Percentiles rank a stretch among this genome's conserved stretches.
Evolutionary conservation across 2,888 invertebrate genomes (phyloP).

Genomic region (Lymantria monacha): DNA sequence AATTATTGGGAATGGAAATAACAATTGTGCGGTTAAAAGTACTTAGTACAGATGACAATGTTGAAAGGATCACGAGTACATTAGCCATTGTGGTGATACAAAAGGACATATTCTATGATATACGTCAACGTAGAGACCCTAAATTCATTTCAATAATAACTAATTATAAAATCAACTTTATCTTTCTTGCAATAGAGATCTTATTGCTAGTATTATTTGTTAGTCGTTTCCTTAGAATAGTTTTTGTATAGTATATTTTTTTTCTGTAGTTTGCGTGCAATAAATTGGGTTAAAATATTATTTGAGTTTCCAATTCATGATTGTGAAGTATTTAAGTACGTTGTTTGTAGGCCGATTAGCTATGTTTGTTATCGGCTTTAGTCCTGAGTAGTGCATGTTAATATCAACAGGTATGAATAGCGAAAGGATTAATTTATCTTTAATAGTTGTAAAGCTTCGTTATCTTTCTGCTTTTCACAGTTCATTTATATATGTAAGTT

Average conservation of each 20-base stretch:
- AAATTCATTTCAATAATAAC: constrained; percentile 1
- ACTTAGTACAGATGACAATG: constrained; percentile 77
- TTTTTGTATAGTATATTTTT: constrained; percentile 35
- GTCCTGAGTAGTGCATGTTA: constrained; percentile 27
- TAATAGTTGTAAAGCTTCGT: neutral
- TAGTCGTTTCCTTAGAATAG: constrained; percentile 19
- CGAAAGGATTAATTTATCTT: neutral
- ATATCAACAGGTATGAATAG: constrained; percentile 28
- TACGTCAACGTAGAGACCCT: constrained; percentile 58
- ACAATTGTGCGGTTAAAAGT: constrained; percentile 40
- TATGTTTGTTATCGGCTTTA: constrained; percentile 53
- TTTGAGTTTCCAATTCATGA: constrained; percentile 56
- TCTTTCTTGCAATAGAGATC: constrained; percentile 5
- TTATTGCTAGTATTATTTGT: neutral
- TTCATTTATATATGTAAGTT: too few relatives aligned
- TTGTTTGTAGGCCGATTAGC: constrained; percentile 65
- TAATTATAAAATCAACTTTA: constrained; percentile 30
- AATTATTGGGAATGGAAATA: constrained; percentile 4
- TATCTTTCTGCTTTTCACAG: too few relatives aligned
- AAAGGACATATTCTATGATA: constrained; percentile 55
- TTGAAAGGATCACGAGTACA: constrained; percentile 78
- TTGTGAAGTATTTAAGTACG: constrained; percentile 53
- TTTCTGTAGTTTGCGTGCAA: constrained; percentile 42
- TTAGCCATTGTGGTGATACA: constrained; percentile 72
- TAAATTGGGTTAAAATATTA: constrained; percentile 72